Base-by-base conservation (phyloP, 2,888 invertebrate species). In the Acanthococcus lagerstroemiae region DNA sequence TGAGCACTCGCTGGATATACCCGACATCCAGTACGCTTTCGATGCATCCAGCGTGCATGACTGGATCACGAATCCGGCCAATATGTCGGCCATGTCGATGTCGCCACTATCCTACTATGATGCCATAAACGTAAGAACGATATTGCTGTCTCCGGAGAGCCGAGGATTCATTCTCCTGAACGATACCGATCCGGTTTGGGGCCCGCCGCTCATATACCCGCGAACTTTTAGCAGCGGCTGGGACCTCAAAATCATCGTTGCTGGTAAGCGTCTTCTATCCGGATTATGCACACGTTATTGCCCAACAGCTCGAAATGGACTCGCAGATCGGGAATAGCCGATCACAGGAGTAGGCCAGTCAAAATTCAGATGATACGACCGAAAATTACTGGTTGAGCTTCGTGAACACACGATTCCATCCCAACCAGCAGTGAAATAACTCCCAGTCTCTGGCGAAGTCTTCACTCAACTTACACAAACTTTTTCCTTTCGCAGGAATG, bases 171-270 rank as follows among this genome's bases (percentile, higher is more conserved):
- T 87, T 15, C 72, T 79, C 67, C 75, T 92, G 1, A 85, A 85
- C 71, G 77, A 80, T 0, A 82, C 83, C 0, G 83, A 91, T 77
- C 91, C 91, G 0, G 9, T 70, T n/a, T 82, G 81, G 73, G 85
- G 87, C 0, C 80, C 80, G 56, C 91, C 91, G 0, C 75, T 85
- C 65, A 86, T 92, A 69, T 84, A 84, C 72, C 83, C 90, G 0
- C 83, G 83, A 70, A 84, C 83, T 65, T 85, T 84, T 66, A 80
- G 80, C 0, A 80, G 81, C 55, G 73, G 73, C 65, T 73, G 73
- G 5, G 76, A 77, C 61, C 70, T 76, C 4, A 71, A 72, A 55
- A 77, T 79, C 12, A 78, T 87, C 17, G 69, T 72, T 12, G 70
- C 71, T 67, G 72, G 71, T 71, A 63, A 56, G 52, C 2, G 26